Evolutionary conservation across 2,113 vertebrate species (phyloP).

Genomic region (Xenus cinereus): DNA sequence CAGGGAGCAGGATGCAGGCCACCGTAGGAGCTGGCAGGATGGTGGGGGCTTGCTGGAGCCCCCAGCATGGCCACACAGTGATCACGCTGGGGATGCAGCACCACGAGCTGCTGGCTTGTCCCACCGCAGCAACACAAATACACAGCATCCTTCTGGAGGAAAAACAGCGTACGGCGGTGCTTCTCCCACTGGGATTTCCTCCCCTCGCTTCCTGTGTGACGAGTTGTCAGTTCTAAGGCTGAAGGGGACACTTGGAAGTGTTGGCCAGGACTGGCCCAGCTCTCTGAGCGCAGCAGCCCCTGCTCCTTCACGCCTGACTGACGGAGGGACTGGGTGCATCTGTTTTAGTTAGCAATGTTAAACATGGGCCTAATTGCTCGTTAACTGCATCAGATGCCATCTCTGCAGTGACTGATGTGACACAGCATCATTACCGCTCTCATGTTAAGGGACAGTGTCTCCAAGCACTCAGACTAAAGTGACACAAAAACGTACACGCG

Average conservation of each 20-base stretch:
- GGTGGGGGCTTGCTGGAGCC: not conserved
- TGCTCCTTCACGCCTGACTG: not conserved
- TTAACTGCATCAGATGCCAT: not conserved
- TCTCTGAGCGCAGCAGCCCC: not conserved
- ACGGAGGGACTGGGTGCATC: not conserved
- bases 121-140: not conserved
- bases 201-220: not conserved
- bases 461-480: not conserved
- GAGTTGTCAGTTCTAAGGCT: not conserved
- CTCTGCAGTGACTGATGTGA: not conserved
- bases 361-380: constrained; percentile 23
- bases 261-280: not conserved
- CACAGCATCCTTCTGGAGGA: not conserved
- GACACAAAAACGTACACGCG: not conserved
- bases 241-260: fast-evolving
- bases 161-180: not conserved
- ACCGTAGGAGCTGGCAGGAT: not conserved
- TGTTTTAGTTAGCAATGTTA: constrained; percentile 13
- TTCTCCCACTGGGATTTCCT: not conserved
- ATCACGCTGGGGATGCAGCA: not conserved
- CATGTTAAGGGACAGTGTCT: not conserved
- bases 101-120: not conserved
- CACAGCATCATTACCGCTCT: not conserved
- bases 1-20: not conserved
- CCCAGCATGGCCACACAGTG: fast-evolving